Base-by-base conservation (phyloP, 1,140 invertebrate species). In the Nasonia giraulti region DNA sequence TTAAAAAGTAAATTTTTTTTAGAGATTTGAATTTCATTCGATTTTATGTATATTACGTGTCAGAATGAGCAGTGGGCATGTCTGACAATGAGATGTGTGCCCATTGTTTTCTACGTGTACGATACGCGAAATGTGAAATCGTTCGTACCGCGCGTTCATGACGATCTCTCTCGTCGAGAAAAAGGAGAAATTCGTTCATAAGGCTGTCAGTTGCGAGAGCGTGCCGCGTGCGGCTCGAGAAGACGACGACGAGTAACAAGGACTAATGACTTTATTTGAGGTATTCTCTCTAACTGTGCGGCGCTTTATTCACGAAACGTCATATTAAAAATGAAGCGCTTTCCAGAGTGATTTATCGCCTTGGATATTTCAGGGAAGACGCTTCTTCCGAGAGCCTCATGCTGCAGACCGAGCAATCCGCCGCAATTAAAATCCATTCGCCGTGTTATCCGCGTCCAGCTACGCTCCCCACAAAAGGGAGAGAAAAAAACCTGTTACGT, bases 261-360 rank as follows among this genome's bases (percentile, higher is more conserved):
- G 55, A 62, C 55, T 62, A 62, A 62, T 62, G 55, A 62, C 55
- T 62, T 62, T 62, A 62, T 62, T 62, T n/a, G 55, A 62, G 55
- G 55, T 62, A 62, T 62, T 62, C 20, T 5, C 55, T 62, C 55
- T 50, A 50, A 50, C 47, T 50, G 12, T 50, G 47, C 47, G 14
- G 2, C 12, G 14, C 12, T 62, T 20, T 62, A 62, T 62, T 62
- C 55, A 62, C 8, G 55, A n/a, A n/a, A 62, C 55, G 55, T 62
- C 55, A 62, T 62, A 62, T 62, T 62, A 62, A 62, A 62, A 62
- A 62, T 62, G 55, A 62, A 62, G 55, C 55, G 55, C 55, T 62
- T 62, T 62, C 7, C 55, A 62, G 17, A 62, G 20, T 62, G 55
- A 62, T 62, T 62, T 62, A 62, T 62, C 55, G 55, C 55, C 55